Conservation (phyloP, 2,113 vertebrate species). For the Bombycilla garrulus region DNA sequence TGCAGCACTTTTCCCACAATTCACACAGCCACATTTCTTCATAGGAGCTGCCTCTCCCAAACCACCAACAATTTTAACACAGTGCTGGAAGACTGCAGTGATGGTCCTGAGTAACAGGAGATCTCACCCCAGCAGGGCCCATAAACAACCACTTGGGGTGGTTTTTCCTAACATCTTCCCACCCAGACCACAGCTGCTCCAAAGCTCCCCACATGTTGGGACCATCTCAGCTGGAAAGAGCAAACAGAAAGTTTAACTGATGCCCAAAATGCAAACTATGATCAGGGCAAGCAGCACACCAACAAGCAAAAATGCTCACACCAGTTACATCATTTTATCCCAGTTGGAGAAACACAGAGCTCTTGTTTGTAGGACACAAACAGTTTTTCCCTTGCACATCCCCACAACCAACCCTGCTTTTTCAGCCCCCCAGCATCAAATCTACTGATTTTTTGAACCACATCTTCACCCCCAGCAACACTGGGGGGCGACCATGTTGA, state of each 20-base stretch:
- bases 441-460: background rate
- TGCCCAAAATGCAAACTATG: background rate
- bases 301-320: background rate
- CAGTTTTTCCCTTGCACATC: background rate
- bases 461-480: accelerated
- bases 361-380: background rate
- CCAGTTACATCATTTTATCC: background rate
- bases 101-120: background rate
- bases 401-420: background rate
- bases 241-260: background rate
- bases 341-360: background rate
- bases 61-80: background rate
- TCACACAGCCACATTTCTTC: background rate
- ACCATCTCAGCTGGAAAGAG: background rate
- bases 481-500: accelerated
- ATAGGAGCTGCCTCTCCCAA: background rate
- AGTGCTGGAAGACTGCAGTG: background rate
- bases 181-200: accelerated
- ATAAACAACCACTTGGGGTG: background rate
- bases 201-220: accelerated
- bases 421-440: background rate
- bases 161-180: background rate
- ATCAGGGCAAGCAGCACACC: background rate
- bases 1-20: background rate
- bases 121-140: background rate